Evolutionary conservation across 2,797 vertebrate species (phyloP).

Genomic region (Corythornis leucogaster): DNA sequence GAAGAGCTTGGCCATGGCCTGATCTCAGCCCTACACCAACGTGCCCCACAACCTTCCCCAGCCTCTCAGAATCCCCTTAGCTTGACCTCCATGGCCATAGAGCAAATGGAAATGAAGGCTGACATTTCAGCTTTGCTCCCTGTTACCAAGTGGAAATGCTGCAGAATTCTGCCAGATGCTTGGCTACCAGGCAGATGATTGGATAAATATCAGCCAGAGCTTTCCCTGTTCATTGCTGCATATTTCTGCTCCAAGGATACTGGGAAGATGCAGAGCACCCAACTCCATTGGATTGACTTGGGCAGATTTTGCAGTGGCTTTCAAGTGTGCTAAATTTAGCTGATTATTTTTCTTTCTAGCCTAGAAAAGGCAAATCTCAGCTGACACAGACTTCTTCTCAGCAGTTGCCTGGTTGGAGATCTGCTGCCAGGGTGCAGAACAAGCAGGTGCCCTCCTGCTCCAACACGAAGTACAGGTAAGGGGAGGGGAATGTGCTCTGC

Average conservation of each 20-base stretch:
- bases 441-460: neutral
- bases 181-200: neutral
- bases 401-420: conserved; percentile 29
- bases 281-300: neutral
- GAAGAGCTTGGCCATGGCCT: neutral
- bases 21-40: neutral
- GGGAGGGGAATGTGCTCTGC: neutral
- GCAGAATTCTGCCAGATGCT: neutral
- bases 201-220: neutral
- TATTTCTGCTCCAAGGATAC: neutral
- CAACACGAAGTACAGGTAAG: neutral
- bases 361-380: conserved; percentile 40
- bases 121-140: neutral
- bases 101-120: neutral
- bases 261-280: neutral
- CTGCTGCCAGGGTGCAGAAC: neutral
- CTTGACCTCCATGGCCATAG: neutral
- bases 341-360: conserved; percentile 46
- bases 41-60: rapidly evolving
- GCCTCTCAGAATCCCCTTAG: neutral
- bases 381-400: conserved; percentile 60
- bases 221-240: neutral
- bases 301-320: conserved; percentile 24
- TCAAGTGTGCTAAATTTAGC: conserved; percentile 33
- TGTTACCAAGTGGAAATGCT: neutral